Percentiles rank a stretch among this genome's conserved stretches.
phyloP scores from a whole-genome alignment of 2,888 invertebrate species.

The Troides aeacus region DNA sequence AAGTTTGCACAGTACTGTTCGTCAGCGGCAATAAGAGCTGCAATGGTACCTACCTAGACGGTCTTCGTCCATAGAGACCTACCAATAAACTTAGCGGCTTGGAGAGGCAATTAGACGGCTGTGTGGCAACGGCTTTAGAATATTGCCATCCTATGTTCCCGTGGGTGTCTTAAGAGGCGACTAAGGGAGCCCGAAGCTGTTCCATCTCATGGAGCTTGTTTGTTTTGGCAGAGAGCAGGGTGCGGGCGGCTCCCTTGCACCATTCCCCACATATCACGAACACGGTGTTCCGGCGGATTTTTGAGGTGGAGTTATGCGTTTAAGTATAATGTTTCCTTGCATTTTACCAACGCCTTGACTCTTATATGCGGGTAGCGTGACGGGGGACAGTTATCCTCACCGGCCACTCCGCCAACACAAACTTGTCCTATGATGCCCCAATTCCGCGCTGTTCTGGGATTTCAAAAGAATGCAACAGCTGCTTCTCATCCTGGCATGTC shows the following conservation, averaged over 20 bases:
- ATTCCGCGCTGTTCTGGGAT: too few species aligned
- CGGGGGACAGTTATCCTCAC: background rate
- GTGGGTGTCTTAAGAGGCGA: conserved; percentile 32
- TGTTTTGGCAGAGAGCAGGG: background rate
- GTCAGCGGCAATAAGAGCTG: too few species aligned
- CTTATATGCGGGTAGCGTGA: background rate
- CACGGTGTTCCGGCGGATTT: background rate
- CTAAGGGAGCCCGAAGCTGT: conserved; percentile 17
- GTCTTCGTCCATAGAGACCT: too few species aligned
- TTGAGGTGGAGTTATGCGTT: background rate
- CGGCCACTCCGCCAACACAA: background rate
- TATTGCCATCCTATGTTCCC: too few species aligned
- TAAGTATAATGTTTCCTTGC: background rate
- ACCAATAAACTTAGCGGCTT: too few species aligned
- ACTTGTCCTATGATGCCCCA: too few species aligned
- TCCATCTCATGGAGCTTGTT: background rate
- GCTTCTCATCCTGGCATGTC: too few species aligned
- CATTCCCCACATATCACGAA: background rate
- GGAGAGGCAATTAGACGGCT: too few species aligned
- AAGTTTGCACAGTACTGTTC: too few species aligned
- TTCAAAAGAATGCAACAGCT: too few species aligned
- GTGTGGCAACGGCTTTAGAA: too few species aligned
- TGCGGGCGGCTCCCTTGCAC: background rate
- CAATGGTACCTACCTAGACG: too few species aligned
- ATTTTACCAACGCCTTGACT: background rate